Conservation (phyloP, 2,113 vertebrate genomes). For the Chlorocebus sabaeus region DNA sequence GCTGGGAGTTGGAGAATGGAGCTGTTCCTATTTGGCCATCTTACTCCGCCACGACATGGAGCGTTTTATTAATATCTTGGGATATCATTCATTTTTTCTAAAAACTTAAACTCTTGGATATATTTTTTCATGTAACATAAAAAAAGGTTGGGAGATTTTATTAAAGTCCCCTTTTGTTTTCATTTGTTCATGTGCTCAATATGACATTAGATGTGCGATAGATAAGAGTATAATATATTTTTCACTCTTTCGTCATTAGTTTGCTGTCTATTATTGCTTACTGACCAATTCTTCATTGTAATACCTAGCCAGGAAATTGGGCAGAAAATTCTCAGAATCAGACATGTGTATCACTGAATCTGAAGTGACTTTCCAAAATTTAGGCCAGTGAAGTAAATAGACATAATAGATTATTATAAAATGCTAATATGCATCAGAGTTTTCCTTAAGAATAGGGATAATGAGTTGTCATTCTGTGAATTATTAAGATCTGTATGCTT, state of each 20-base stretch:
- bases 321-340: background rate
- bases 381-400: conserved; percentile 7
- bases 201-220: background rate
- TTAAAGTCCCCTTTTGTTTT: background rate
- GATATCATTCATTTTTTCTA: background rate
- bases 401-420: background rate
- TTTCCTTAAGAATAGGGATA: conserved; percentile 66
- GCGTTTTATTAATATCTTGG: background rate
- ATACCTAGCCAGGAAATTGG: background rate
- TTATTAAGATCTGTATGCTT: conserved; percentile 63
- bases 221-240: background rate
- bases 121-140: background rate
- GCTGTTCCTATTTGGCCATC: too few relatives aligned
- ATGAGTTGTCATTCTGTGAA: conserved; percentile 58
- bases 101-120: background rate
- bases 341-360: background rate
- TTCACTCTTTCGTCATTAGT: background rate
- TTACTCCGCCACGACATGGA: background rate
- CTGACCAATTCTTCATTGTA: background rate
- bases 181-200: background rate
- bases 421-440: background rate
- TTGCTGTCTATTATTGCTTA: background rate
- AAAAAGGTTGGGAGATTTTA: background rate
- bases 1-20: too few relatives aligned
- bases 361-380: conserved; percentile 12